Percentiles rank a stretch among this genome's conserved stretches.
Evolutionary conservation across 1,140 invertebrate species (phyloP).

Genomic region (Brevipalpus yothersi): DNA sequence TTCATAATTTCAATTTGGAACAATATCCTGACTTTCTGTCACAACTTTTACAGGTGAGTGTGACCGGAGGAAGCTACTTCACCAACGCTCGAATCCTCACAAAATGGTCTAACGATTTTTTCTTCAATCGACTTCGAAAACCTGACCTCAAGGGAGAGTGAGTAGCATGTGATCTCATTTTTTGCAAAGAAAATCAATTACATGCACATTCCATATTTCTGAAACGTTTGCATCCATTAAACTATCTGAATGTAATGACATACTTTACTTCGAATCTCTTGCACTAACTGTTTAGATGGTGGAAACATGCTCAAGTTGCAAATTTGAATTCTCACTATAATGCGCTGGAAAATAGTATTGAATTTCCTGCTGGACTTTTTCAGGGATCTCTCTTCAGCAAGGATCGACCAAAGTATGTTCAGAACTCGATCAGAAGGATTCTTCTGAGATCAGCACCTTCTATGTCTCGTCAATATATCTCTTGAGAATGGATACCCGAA

Average conservation of each 20-base stretch:
- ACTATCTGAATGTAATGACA: too few species aligned
- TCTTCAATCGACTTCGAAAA: constrained; percentile 44
- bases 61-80: constrained; percentile 28
- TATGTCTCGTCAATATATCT: too few species aligned
- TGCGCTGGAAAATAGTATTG: constrained; percentile 55
- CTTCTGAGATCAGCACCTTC: too few species aligned
- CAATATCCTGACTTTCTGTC: constrained; percentile 8
- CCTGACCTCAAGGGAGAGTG: constrained; percentile 52
- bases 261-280: neutral
- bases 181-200: neutral
- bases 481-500: neutral
- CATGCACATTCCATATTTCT: neutral
- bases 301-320: constrained; percentile 43
- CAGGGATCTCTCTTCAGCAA: constrained; percentile 64
- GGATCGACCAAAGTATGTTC: constrained; percentile 42
- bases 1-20: neutral
- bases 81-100: constrained; percentile 45
- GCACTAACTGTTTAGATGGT: constrained; percentile 25
- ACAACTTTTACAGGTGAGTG: constrained; percentile 16
- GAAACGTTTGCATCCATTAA: neutral
- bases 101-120: constrained; percentile 43
- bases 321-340: constrained; percentile 62
- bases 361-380: constrained; percentile 69
- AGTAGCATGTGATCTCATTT: constrained; percentile 4
- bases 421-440: neutral